Percentiles rank a stretch among this genome's conserved stretches.
Conservation (phyloP, 2,888 invertebrate species). For the Exephanes ischioxanthus region DNA sequence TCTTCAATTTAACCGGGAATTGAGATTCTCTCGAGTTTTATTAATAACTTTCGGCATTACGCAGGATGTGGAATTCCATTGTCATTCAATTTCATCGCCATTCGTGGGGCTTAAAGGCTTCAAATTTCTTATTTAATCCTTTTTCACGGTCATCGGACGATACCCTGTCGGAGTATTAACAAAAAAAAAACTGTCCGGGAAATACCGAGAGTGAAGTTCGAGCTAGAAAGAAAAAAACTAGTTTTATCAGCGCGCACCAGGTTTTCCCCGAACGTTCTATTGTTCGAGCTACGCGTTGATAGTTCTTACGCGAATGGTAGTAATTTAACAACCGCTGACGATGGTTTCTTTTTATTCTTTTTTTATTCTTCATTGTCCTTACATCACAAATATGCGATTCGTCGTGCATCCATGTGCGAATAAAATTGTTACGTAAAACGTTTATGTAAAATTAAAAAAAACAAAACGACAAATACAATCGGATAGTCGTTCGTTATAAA, state of each 20-base stretch:
- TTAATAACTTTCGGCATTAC: conserved; percentile 29
- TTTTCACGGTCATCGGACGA: not conserved
- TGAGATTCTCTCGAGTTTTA: conserved; percentile 66
- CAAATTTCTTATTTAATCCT: not conserved
- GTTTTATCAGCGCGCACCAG: conserved; percentile 57
- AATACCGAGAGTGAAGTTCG: conserved; percentile 20
- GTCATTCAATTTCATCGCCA: conserved; percentile 51
- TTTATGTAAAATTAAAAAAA: not conserved
- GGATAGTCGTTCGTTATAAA: conserved; percentile 1
- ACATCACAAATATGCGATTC: not conserved
- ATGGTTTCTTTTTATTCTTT: conserved; percentile 2
- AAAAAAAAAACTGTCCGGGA: conserved; percentile 14
- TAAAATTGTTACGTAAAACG: not conserved
- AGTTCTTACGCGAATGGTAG: conserved; percentile 70
- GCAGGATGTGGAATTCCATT: conserved; percentile 39
- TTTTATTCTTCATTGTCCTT: not conserved
- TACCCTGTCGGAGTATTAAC: not conserved
- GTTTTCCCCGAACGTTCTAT: conserved; percentile 73
- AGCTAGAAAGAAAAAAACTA: conserved; percentile 29
- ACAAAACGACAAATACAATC: not conserved
- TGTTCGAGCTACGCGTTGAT: conserved; percentile 72
- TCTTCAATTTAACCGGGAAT: conserved; percentile 68
- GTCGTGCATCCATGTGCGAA: not conserved
- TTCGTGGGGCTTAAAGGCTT: not conserved
- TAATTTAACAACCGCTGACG: conserved; percentile 69